Conservation (phyloP, 1,140 invertebrate species). For the Pissodes strobi region DNA sequence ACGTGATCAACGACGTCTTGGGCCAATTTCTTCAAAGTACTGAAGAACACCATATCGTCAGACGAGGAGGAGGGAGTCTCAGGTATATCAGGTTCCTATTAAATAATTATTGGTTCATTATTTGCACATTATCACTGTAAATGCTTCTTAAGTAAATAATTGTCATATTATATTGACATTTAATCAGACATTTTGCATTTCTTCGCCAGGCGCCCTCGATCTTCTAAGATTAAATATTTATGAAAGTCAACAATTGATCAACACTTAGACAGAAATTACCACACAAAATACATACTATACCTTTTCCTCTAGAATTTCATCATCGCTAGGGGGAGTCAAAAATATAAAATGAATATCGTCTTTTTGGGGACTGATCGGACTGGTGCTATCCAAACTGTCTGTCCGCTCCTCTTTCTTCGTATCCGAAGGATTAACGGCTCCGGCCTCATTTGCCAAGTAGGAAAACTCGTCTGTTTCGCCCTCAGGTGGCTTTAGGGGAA, state of each 20-base stretch:
- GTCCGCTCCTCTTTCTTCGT: conserved; percentile 19
- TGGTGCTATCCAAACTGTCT: conserved; percentile 32
- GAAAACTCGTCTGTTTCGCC: conserved; percentile 52
- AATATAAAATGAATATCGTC: conserved; percentile 51
- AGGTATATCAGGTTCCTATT: conserved; percentile 40
- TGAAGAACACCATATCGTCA: conserved; percentile 44
- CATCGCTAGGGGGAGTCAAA: conserved; percentile 52
- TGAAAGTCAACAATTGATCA: too few relatives aligned
- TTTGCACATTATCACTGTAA: too few relatives aligned
- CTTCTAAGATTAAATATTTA: too few relatives aligned
- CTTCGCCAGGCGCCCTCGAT: too few relatives aligned
- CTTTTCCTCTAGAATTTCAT: conserved; percentile 53
- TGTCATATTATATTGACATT: too few relatives aligned
- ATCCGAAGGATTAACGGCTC: neutral
- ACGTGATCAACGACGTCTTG: conserved; percentile 47
- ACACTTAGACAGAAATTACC: neutral
- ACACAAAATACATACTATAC: too few relatives aligned
- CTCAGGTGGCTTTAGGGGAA: conserved; percentile 51
- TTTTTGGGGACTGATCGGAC: conserved; percentile 12
- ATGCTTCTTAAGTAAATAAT: too few relatives aligned
- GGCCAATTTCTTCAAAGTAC: conserved; percentile 46
- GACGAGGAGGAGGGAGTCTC: conserved; percentile 47
- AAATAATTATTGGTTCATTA: too few relatives aligned
- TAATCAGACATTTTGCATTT: too few relatives aligned
- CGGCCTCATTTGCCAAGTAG: conserved; percentile 40